phyloP scores from a whole-genome alignment of 2,888 invertebrate genomes.

The Drosophila paranaensis region DNA sequence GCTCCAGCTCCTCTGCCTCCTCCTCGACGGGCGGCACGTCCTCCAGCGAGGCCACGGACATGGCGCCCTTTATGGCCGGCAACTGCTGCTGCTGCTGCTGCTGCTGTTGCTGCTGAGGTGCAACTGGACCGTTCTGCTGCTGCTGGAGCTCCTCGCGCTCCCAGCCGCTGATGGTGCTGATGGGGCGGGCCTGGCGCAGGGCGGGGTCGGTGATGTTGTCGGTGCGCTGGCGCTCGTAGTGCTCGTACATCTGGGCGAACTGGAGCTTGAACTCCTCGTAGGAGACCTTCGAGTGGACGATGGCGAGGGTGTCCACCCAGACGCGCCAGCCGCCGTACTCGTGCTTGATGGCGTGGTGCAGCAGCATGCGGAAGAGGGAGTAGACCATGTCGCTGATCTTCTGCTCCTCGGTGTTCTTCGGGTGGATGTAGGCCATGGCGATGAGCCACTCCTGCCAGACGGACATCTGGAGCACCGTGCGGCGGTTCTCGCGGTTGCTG shows the following conservation, averaged over 20 bases:
- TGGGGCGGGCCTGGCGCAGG: conserved; percentile 95
- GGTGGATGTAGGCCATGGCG: conserved; percentile 99
- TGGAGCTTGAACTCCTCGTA: conserved; percentile 99
- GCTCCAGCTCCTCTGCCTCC: conserved; percentile 53
- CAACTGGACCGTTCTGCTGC: conserved; percentile 59
- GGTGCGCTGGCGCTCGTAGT: conserved; percentile 96
- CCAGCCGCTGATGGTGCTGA: conserved; percentile 98
- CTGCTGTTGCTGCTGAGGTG: conserved; percentile 50
- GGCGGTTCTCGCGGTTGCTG: conserved; percentile 97
- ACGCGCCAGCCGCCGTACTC: conserved; percentile 99
- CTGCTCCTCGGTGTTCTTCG: conserved; percentile 96
- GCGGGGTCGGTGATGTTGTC: conserved; percentile 98
- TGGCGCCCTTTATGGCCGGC: conserved; percentile 53
- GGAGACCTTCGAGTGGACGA: conserved; percentile 99
- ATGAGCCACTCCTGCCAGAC: conserved; percentile 99
- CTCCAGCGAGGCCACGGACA: conserved; percentile 78
- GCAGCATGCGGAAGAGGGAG: conserved; percentile 97
- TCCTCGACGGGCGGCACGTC: conserved; percentile 80
- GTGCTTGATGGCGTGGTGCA: conserved; percentile 99
- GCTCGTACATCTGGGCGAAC: conserved; percentile 98
- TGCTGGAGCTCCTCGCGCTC: conserved; percentile 88
- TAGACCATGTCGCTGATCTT: conserved; percentile 99
- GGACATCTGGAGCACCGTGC: conserved; percentile 99
- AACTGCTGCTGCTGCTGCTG: conserved; percentile 52
- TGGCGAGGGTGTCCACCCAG: conserved; percentile 99